Conservation (phyloP, 2,888 invertebrate genomes). For the Phortica okadai region DNA sequence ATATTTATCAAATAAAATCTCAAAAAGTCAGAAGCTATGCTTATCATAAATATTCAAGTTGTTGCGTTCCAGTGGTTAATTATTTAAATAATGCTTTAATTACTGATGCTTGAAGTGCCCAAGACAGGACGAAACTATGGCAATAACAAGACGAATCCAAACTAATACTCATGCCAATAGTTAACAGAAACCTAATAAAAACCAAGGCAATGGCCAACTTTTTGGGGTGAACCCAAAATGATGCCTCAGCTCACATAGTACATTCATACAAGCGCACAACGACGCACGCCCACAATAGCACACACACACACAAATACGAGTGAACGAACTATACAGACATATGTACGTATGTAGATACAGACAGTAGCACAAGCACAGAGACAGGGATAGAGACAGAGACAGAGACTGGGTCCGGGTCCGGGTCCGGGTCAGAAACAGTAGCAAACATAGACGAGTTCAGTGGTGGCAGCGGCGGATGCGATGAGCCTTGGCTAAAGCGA, state of each 20-base stretch:
- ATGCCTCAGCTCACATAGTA: background rate
- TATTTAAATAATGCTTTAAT: background rate
- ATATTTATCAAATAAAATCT: too few species aligned
- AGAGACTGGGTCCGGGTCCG: too few species aligned
- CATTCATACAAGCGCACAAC: background rate
- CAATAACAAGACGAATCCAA: too few species aligned
- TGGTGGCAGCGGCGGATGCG: conserved; percentile 2
- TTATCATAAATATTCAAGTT: too few species aligned
- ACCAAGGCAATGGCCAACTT: conserved; percentile 39
- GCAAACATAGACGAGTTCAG: background rate
- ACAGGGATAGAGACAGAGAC: too few species aligned
- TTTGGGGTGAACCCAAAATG: conserved; percentile 41
- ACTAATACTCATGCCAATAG: background rate
- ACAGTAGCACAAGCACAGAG: background rate
- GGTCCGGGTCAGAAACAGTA: background rate
- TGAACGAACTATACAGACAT: conserved; percentile 15
- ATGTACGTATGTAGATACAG: background rate
- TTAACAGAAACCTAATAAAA: conserved; percentile 34
- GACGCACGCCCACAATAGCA: background rate
- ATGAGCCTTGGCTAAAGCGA: background rate
- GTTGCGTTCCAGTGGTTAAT: background rate
- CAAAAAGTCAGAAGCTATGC: too few species aligned
- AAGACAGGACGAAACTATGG: background rate
- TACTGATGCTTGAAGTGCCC: background rate
- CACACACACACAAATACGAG: background rate